Percentiles rank a stretch among this genome's conserved stretches.
Conservation (phyloP, 2,888 invertebrate species). For the Drosophila tanythrix region DNA sequence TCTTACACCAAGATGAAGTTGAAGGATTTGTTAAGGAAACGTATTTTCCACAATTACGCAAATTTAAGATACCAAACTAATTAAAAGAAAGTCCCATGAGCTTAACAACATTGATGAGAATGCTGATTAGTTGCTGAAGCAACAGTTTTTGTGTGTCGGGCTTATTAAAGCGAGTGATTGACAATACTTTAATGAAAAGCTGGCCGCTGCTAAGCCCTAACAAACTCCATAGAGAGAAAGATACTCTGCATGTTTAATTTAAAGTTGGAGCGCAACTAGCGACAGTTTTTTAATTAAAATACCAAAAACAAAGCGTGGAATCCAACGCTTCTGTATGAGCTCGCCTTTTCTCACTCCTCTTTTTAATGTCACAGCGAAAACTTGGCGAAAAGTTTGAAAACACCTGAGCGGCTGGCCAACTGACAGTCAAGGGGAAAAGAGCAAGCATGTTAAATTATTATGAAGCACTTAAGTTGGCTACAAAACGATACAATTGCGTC, state of each 20-base stretch:
- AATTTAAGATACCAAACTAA: conserved; percentile 7
- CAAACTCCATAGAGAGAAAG: conserved; percentile 37
- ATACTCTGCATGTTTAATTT: conserved; percentile 68
- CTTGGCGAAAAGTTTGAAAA: conserved; percentile 71
- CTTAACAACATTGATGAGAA: conserved; percentile 4
- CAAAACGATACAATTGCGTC: conserved; percentile 62
- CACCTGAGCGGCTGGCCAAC: conserved; percentile 57
- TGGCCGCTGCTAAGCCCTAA: conserved; percentile 30
- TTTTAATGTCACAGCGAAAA: conserved; percentile 43
- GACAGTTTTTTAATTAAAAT: conserved; percentile 81
- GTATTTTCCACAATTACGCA: not conserved
- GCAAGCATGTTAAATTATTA: conserved; percentile 74
- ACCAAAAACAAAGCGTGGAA: conserved; percentile 74
- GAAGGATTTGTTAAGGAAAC: too few species aligned
- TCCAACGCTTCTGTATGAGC: conserved; percentile 27
- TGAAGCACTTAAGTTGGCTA: conserved; percentile 71
- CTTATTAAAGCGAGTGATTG: conserved; percentile 12
- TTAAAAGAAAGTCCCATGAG: not conserved
- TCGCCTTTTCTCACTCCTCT: not conserved
- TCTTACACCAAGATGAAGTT: not conserved
- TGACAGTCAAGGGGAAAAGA: not conserved
- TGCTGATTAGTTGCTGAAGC: conserved; percentile 33
- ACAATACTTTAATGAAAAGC: conserved; percentile 43
- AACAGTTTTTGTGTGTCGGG: not conserved
- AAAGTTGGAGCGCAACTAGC: conserved; percentile 77